A percentile compares a stretch with the other conserved stretches of the same genome.
Conservation (phyloP, 2,113 vertebrate species). For the Callorhinus ursinus region DNA sequence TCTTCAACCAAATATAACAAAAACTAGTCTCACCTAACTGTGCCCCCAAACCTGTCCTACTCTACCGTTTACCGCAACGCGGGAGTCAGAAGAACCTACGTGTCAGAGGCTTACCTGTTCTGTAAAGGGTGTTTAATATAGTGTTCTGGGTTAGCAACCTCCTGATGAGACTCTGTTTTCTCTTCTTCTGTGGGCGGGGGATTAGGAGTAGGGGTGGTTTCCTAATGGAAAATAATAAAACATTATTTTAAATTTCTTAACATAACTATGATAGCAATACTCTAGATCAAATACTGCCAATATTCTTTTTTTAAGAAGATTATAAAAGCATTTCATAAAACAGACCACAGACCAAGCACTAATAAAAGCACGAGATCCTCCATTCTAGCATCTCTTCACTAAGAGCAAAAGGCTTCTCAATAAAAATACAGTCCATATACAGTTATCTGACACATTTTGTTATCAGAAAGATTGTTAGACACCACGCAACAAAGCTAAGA, state of each 20-base stretch:
- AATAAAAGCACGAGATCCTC: not conserved
- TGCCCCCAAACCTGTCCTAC: not conserved
- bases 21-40: slow-evolving; percentile 33
- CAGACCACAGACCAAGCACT: not conserved
- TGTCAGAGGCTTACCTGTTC: slow-evolving; percentile 90
- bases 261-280: not conserved
- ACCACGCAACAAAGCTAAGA: not conserved
- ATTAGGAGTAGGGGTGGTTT: slow-evolving; percentile 91
- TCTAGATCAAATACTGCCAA: slow-evolving; percentile 17
- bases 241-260: slow-evolving; percentile 57
- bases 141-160: slow-evolving; percentile 91
- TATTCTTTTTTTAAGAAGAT: not conserved
- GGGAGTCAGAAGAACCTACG: not conserved
- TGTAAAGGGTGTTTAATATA: slow-evolving; percentile 99
- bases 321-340: not conserved
- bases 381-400: not conserved
- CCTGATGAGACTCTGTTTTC: slow-evolving; percentile 87
- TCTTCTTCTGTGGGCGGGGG: slow-evolving; percentile 92
- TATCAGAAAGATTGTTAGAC: not conserved
- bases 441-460: not conserved
- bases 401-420: slow-evolving; percentile 20
- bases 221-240: slow-evolving; percentile 84
- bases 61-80: not conserved
- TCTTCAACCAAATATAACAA: not conserved
- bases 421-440: not conserved